phyloP scores from a whole-genome alignment of 37 sponge, comb jelly and placozoan species.

The Cladorhizidae sp. region DNA sequence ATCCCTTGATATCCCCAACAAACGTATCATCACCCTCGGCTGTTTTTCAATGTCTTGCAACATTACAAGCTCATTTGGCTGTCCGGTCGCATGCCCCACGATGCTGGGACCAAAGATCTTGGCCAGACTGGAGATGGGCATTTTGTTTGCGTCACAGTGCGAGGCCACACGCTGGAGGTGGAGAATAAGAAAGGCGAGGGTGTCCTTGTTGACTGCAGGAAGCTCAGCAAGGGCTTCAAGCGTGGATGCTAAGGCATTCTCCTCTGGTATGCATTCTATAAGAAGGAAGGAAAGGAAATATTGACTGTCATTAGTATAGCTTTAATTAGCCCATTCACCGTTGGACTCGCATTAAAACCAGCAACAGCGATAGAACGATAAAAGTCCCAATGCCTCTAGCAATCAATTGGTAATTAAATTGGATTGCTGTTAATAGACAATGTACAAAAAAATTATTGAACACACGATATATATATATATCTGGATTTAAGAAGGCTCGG shows the following conservation, averaged over 20 bases:
- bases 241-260: slow-evolving; percentile 54
- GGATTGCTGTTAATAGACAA: no score
- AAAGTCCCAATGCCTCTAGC: no score
- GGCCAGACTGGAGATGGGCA: slow-evolving; percentile 82
- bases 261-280: slow-evolving; percentile 66
- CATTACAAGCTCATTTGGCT: slow-evolving; percentile 66
- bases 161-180: slow-evolving; percentile 87
- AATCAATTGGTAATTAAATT: no score
- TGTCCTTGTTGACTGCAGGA: slow-evolving; percentile 90
- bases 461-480: no score
- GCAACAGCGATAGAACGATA: no score
- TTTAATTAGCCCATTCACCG: no score
- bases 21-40: slow-evolving; percentile 70
- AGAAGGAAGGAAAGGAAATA: no score
- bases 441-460: no score
- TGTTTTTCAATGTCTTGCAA: slow-evolving; percentile 76
- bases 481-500: no score
- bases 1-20: slow-evolving; percentile 67
- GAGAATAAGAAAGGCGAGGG: slow-evolving; percentile 89
- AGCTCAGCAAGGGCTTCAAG: slow-evolving; percentile 84
- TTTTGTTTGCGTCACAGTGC: slow-evolving; percentile 79
- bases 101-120: slow-evolving; percentile 91
- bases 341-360: no score
- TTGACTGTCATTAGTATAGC: no score
- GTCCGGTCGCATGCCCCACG: slow-evolving; percentile 69